These are phyloP conservation scores for Eurois occulta DNA, from an alignment of 2,888 invertebrate species.

Conservation along the genomic window DNA sequence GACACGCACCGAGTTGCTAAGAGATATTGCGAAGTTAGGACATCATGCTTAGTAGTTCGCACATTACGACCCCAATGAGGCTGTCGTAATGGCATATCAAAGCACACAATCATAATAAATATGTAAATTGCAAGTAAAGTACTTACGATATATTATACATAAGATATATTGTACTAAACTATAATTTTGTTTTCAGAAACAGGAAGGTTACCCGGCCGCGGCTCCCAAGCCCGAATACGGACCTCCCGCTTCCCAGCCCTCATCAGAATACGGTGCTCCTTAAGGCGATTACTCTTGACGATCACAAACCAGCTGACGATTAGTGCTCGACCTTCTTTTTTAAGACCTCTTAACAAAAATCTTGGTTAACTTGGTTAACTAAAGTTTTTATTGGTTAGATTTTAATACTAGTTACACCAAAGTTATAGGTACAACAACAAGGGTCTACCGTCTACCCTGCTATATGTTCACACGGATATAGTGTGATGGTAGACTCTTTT, in stretches of 20 bases:
- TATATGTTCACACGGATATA: slow-evolving; percentile 31
- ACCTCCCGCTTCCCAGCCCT: slow-evolving; percentile 87
- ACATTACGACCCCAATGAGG: background rate
- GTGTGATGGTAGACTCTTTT: slow-evolving; percentile 24
- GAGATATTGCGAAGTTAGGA: background rate
- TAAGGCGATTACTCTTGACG: slow-evolving; percentile 76
- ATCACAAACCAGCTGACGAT: slow-evolving; percentile 68
- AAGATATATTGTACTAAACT: background rate
- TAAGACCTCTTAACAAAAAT: slow-evolving; percentile 61
- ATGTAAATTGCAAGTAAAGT: background rate
- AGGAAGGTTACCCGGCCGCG: slow-evolving; percentile 91
- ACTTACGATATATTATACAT: background rate
- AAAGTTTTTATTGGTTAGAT: slow-evolving; percentile 36
- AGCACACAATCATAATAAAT: background rate
- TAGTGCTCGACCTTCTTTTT: slow-evolving; percentile 70
- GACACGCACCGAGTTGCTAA: no score
- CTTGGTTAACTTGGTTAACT: slow-evolving; percentile 40
- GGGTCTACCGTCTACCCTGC: background rate
- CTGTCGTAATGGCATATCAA: background rate
- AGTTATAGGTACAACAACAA: slow-evolving; percentile 48
- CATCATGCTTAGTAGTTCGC: background rate
- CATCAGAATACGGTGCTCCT: slow-evolving; percentile 92
- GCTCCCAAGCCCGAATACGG: slow-evolving; percentile 85
- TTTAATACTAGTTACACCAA: slow-evolving; percentile 59
- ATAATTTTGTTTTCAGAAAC: slow-evolving; percentile 83